A percentile compares a stretch with the other conserved stretches of the same genome.
phyloP scores from a whole-genome alignment of 92 coral and sea anemone genomes.

The Epizoanthus scotinus region DNA sequence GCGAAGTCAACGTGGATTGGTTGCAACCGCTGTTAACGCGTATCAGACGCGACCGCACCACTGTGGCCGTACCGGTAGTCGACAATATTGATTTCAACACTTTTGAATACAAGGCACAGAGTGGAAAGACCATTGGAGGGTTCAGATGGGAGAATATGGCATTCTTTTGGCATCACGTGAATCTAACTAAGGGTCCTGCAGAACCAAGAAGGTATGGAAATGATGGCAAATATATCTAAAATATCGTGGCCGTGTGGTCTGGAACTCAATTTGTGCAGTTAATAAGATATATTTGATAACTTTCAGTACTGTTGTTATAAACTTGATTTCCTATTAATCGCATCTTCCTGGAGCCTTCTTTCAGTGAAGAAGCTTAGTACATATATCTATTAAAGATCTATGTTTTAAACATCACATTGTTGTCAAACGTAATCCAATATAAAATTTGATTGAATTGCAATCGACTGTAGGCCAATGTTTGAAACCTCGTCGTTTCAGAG shows the following conservation, averaged over 20 bases:
- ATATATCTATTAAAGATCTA: no score
- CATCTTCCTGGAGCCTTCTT: not conserved
- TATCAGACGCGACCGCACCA: slow-evolving; percentile 69
- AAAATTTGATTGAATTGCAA: no score
- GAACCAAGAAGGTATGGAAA: slow-evolving; percentile 70
- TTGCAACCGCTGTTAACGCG: slow-evolving; percentile 75
- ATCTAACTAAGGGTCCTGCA: slow-evolving; percentile 55
- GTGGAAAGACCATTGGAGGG: slow-evolving; percentile 75
- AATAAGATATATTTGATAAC: no score
- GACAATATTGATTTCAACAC: slow-evolving; percentile 72
- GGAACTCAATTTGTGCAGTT: no score
- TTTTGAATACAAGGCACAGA: slow-evolving; percentile 65
- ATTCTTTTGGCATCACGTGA: slow-evolving; percentile 74
- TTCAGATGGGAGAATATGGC: slow-evolving; percentile 82
- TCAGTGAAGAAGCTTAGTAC: no score
- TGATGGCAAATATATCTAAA: no score
- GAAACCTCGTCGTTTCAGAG: no score
- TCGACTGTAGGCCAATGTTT: no score
- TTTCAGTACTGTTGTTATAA: no score
- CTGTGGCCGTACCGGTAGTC: slow-evolving; percentile 77
- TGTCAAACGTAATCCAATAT: no score
- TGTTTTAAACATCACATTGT: no score
- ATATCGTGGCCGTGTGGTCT: no score
- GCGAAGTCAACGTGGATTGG: slow-evolving; percentile 87
- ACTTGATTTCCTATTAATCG: not conserved